Base-by-base conservation (phyloP, 1,140 invertebrate species). In the Pararge aegeria region DNA sequence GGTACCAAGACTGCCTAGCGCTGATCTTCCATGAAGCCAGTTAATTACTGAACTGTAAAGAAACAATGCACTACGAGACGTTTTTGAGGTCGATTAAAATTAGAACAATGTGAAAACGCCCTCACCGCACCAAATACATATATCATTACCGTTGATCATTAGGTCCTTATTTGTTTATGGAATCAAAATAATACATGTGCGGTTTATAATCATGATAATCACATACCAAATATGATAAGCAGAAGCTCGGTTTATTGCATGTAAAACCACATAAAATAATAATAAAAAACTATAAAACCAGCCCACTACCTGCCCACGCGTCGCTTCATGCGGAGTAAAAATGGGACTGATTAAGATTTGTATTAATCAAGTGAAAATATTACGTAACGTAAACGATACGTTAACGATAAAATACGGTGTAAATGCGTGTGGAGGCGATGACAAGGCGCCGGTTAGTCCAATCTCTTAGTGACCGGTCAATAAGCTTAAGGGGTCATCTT, bases 341-440 rank as follows among this genome's bases (percentile, higher is more conserved):
- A 15, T 53, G 12, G 34, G 24, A 53, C 34, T 20, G n/a, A 48
- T 48, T 46, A 46, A 46, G 10, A 20, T 48, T 49, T 7, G 12
- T 48, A 57, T 49, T 38, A 49, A 49, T 49, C 30, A 49, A 49
- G 30, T 49, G 44, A 50, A 49, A 48, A 48, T 12, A 12, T 57
- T 57, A 48, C 19, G 29, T 49, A 48, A 37, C 18, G 19, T 49
- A 57, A 57, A 15, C 55, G 30, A 57, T 46, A 57, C 13, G 30
- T 34, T 34, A 44, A 18, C 18, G 21, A 20, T 49, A 46, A 46
- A 5, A 18, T 16, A 13, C 34, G 53, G 10, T 6, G 51, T 40
- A 40, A 38, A 12, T n/a, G 42, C 19, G 18, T 46, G 29, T 57
- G 44, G 55, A 57, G 30, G 40, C 55, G 54, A 37, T 16, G 54